phyloP scores from a whole-genome alignment of 23 tunicate genomes.

The Phallusia fumigata region DNA sequence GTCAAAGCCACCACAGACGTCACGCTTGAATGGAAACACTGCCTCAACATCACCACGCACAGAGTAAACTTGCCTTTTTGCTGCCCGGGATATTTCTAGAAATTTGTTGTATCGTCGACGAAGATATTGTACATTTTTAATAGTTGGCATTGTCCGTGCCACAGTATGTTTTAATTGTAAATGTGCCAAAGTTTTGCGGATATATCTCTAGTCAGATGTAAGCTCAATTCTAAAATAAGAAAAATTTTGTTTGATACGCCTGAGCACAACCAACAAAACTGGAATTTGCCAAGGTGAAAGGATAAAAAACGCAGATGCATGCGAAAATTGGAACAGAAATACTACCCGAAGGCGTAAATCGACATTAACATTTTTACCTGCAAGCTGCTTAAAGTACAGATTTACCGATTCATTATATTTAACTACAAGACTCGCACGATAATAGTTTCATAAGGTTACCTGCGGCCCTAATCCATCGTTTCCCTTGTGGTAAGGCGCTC shows the following conservation, averaged over 20 bases:
- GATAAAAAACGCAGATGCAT: no score
- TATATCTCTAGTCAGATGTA: no score
- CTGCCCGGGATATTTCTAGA: background rate
- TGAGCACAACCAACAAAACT: no score
- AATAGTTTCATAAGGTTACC: background rate
- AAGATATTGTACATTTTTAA: background rate
- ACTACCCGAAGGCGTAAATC: no score
- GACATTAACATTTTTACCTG: no score
- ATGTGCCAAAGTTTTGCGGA: no score
- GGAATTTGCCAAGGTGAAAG: no score
- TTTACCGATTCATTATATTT: background rate
- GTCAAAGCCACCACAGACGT: constrained; percentile 1
- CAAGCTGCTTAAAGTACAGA: background rate
- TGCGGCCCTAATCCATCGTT: background rate
- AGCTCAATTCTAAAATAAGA: no score
- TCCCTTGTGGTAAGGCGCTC: background rate
- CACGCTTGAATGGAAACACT: constrained; percentile 1
- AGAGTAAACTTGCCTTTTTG: background rate
- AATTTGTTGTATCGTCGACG: background rate
- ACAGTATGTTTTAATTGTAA: no score
- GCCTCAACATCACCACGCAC: background rate
- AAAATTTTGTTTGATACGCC: no score
- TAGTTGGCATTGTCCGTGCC: no score
- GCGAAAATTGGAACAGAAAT: no score
- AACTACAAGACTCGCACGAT: background rate